Evolutionary conservation across 2,113 vertebrate species (phyloP), one percentile per base, ranked within the genome.

Genomic region (Mastomys natalensis): DNA sequence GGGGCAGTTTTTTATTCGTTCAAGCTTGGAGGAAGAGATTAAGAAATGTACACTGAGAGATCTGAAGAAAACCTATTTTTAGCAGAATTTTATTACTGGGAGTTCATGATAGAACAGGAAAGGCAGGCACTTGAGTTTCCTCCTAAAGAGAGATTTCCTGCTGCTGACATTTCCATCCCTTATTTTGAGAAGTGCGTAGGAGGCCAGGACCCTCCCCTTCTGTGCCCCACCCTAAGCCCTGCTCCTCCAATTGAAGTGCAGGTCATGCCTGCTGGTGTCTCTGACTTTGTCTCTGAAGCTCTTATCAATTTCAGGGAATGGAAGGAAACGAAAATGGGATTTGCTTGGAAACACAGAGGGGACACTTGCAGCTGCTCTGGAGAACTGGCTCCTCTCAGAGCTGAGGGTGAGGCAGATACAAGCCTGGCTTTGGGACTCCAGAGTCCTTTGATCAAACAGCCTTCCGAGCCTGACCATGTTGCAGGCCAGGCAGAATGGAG

Each of bases 21-120:
- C 31, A 43, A 68, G 26, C 37, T 68, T 45, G 9, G 66, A 76
- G 51, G 58, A 81, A 76, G 66, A 80, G 34, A 45, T 81, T 76
- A 53, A 53, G 40, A 85, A 76, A 45, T 8, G 48, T 53, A 37
- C 2, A 66, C 72, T 55, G 31, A 53, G 40, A 77, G 26, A 84
- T 55, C 81, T 80, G 45, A 76, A 11, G 3, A 16, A 84, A 87
- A 51, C 43, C 68, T 97, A 93, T 86, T 96, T 95, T 90, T 89
- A 68, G 51, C 13, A 82, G 72, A 72, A 45, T 77, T 90, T 93
- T 95, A 80, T 93, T 37, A 58, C 76, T 62, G 72, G 85, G 74
- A n/a, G 7, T 90, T 73, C 77, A 43, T 43, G 64, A 92, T 80
- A 90, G 87, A 97, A 96, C 77, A 92, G 72, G 81, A 92, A 93